Evolutionary conservation across 2,888 invertebrate species (phyloP), one percentile per base, ranked within the genome.

Genomic region (Drosophila paracracens): DNA sequence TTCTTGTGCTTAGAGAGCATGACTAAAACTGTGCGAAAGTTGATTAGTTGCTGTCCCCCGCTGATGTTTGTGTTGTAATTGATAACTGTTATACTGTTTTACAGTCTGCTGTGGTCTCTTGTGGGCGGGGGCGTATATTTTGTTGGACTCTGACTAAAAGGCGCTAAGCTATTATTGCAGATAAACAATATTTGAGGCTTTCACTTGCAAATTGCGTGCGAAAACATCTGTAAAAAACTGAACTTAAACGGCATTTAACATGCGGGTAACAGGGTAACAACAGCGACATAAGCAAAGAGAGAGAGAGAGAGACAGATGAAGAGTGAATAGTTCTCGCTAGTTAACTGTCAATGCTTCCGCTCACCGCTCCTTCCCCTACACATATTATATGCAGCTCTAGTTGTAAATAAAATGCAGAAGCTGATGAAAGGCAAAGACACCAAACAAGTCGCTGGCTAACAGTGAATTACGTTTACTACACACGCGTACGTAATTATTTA

Each of bases 151-250:
- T 36, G 60, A 65, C 76, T 64, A 60, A 71, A 74, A 76, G 72
- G 85, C 76, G 85, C 73, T 84, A 86, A 88, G 72, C 83, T 10
- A 16, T 46, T 25, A 25, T 46, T 8, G 25, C 16, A 46, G 25
- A 46, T 27, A 46, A 46, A 8, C 25, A 70, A 70, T 68, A 65
- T 83, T 81, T 84, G 35, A 66, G 84, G 83, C 89, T 88, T 83
- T 83, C 87, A 83, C 88, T 77, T 69, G 84, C 67, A 36, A 59
- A 38, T 57, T 67, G 60, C 64, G 69, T 78, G 79, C 48, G 64
- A 76, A 73, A 74, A 64, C 58, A 74, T 79, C 46, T 61, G 53
- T 48, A 33, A 69, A 38, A 46, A 4, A 16, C 1, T 46, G 16
- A 46, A 25, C 54, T 35, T 35, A 21, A 18, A 11, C 25, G 40